Conservation (phyloP, 2,888 invertebrate genomes). For the Geotrupes spiniger region DNA sequence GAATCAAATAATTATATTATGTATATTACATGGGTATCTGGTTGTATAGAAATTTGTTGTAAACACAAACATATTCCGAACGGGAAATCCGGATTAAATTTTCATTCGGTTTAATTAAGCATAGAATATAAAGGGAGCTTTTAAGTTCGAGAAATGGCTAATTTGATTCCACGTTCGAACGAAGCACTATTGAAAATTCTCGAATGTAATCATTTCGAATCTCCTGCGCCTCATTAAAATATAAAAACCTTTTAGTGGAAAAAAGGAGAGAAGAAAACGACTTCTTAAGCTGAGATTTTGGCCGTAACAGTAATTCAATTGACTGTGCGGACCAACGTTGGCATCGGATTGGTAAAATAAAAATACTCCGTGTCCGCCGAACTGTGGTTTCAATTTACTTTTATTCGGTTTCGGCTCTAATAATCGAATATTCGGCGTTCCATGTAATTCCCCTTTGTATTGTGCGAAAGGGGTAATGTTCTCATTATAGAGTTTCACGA, state of each 20-base stretch:
- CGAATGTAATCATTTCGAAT: slow-evolving; percentile 14
- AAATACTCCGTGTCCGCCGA: slow-evolving; percentile 3
- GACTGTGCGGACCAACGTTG: not conserved
- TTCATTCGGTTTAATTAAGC: too few relatives aligned
- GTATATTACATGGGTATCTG: too few relatives aligned
- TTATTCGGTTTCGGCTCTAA: slow-evolving; percentile 1
- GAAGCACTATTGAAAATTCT: slow-evolving; percentile 13
- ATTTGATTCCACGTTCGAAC: slow-evolving; percentile 16
- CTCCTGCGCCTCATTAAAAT: slow-evolving; percentile 18
- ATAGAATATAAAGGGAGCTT: not conserved
- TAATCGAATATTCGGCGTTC: not conserved
- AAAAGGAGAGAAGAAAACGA: slow-evolving; percentile 2
- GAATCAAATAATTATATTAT: too few relatives aligned
- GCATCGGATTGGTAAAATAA: not conserved
- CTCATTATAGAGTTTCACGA: too few relatives aligned
- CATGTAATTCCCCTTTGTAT: not conserved
- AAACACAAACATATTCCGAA: too few relatives aligned
- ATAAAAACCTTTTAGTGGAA: slow-evolving; percentile 6
- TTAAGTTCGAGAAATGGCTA: slow-evolving; percentile 18
- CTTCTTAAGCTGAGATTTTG: slow-evolving; percentile 5
- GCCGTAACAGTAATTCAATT: slow-evolving; percentile 4
- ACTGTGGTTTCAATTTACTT: slow-evolving; percentile 4
- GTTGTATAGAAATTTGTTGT: too few relatives aligned
- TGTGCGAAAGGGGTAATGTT: not conserved
- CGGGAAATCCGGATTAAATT: too few relatives aligned